Evolutionary conservation across 2,113 vertebrate species (phyloP), one percentile per base, ranked within the genome.

Genomic region (Picathartes gymnocephalus): DNA sequence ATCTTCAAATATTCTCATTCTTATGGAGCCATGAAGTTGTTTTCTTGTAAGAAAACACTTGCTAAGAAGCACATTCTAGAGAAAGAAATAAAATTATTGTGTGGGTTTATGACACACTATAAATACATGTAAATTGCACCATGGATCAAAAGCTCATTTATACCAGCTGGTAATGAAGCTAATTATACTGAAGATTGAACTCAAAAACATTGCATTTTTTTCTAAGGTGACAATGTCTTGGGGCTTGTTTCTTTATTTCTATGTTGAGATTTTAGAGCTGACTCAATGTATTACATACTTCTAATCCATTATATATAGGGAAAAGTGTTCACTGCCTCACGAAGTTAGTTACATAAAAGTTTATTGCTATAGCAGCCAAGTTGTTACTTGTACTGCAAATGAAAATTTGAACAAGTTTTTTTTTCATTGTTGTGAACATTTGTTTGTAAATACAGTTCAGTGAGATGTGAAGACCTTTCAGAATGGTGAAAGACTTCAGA

Each of bases 111-210:
- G 92, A 68, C n/a, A 56, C 5, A 3, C 33, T 81, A 31, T 58
- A 91, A 95, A 74, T 92, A 85, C 35, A 74, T 48, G 47, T 74
- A 93, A 96, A 96, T 95, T 92, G 78, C 28, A 40, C 85, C 76
- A 86, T 93, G 88, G 91, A 95, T 90, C 79, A 74, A 78, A 93
- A 86, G 69, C 80, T 90, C 68, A 57, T 93, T 94, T 95, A 39
- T 68, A 54, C 87, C 47, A 88, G 74, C 45, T 90, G 42, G 57
- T 90, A 92, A 88, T 71, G 73, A 92, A 51, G n/a, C n/a, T 60
- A 54, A 51, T 90, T 94, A 62, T 61, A 27, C 28, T 73, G 66
- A 92, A 85, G 73, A 72, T 33, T 90, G 81, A 94, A 74, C 40
- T 92, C 9, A 44, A 81, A 53, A 65, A 40, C 10, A 7, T 8